Evolutionary conservation across 2,888 invertebrate species (phyloP).

Genomic region (Oscheius sp.): DNA sequence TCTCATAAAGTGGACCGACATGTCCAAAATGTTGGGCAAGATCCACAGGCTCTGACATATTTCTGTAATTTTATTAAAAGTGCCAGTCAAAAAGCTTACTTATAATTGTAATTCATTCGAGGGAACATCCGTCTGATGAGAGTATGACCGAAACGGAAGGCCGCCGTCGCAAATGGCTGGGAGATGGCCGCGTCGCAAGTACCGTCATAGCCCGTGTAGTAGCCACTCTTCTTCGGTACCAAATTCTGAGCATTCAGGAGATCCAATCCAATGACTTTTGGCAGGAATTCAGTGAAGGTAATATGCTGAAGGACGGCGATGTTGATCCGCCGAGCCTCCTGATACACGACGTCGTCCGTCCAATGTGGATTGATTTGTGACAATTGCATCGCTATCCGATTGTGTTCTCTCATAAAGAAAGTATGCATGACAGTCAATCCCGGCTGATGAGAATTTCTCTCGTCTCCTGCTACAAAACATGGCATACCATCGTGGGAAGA

Average conservation of each 20-base stretch:
- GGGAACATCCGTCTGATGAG: slow-evolving; percentile 84
- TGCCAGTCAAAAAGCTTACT: slow-evolving; percentile 36
- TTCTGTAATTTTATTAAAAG: slow-evolving; percentile 38
- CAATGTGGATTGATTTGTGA: slow-evolving; percentile 71
- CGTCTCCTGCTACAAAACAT: slow-evolving; percentile 70
- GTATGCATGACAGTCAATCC: slow-evolving; percentile 73
- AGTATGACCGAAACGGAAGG: slow-evolving; percentile 80
- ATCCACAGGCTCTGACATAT: slow-evolving; percentile 69
- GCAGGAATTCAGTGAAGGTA: slow-evolving; percentile 78
- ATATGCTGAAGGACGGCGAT: slow-evolving; percentile 78
- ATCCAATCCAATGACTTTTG: slow-evolving; percentile 84
- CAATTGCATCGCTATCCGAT: slow-evolving; percentile 67
- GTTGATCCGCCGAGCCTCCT: slow-evolving; percentile 75
- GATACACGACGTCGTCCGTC: slow-evolving; percentile 74
- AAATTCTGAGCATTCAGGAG: slow-evolving; percentile 79
- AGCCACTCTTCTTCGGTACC: slow-evolving; percentile 80
- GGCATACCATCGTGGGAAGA: slow-evolving; percentile 63
- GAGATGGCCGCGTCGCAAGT: slow-evolving; percentile 83
- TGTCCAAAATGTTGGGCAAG: slow-evolving; percentile 69
- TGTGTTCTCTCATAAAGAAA: slow-evolving; percentile 72
- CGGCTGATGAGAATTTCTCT: slow-evolving; percentile 71
- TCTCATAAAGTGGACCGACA: slow-evolving; percentile 70
- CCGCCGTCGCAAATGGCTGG: slow-evolving; percentile 85
- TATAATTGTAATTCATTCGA: slow-evolving; percentile 74
- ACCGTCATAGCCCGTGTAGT: slow-evolving; percentile 78